These are phyloP conservation scores for Willisornis vidua DNA, from an alignment of 2,113 vertebrate species.

Conservation along the genomic window DNA sequence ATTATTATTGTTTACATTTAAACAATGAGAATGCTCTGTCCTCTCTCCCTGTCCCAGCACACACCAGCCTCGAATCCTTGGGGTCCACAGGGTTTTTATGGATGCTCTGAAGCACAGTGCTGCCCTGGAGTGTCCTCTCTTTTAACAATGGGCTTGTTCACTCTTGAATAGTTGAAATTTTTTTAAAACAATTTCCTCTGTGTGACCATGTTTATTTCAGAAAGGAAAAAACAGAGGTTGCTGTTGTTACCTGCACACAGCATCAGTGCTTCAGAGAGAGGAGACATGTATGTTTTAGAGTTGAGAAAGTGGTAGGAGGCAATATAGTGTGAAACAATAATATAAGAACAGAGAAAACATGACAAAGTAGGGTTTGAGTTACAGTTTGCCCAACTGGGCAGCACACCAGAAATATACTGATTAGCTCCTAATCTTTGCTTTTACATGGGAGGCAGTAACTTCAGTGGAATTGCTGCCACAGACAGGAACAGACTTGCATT, in stretches of 20 bases:
- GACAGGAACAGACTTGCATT: rapidly evolving
- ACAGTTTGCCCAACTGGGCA: not conserved
- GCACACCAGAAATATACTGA: not conserved
- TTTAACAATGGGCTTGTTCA: not conserved
- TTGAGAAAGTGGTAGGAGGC: not conserved
- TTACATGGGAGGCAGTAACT: not conserved
- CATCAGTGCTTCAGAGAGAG: not conserved
- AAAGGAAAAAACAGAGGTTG: constrained; percentile 4
- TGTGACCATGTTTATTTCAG: not conserved
- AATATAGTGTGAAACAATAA: not conserved
- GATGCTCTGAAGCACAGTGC: not conserved
- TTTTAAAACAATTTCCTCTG: not conserved
- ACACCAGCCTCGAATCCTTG: rapidly evolving
- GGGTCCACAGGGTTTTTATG: not conserved
- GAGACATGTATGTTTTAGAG: not conserved
- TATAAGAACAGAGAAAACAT: not conserved
- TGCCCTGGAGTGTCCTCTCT: not conserved
- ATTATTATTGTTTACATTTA: constrained; percentile 34
- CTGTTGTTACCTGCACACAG: not conserved
- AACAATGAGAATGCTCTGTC: constrained; percentile 26
- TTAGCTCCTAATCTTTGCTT: not conserved
- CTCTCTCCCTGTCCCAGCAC: not conserved
- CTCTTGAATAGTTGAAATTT: not conserved
- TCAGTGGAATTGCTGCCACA: not conserved
- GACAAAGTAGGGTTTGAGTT: not conserved